Conservation (phyloP, 2,888 invertebrate species). For the Danaus chrysippus region DNA sequence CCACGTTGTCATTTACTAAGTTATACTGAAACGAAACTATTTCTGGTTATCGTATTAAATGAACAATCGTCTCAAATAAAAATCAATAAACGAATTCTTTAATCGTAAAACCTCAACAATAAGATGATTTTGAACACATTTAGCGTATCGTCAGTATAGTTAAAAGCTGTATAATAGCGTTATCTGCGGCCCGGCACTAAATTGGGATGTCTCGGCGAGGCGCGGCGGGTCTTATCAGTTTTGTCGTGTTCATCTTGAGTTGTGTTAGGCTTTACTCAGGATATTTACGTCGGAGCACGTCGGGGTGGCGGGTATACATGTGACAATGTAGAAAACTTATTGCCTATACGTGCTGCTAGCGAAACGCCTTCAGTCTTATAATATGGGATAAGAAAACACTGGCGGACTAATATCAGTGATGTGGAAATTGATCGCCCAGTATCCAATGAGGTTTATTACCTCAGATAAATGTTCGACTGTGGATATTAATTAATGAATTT, state of each 20-base stretch:
- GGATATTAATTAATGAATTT: slow-evolving; percentile 21
- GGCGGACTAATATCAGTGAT: slow-evolving; percentile 22
- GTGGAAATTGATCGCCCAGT: slow-evolving; percentile 22
- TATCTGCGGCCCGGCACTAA: slow-evolving; percentile 75
- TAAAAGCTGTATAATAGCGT: slow-evolving; percentile 79
- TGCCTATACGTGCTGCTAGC: slow-evolving; percentile 42
- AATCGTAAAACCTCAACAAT: slow-evolving; percentile 56
- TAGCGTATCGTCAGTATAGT: slow-evolving; percentile 76
- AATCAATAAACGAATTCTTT: slow-evolving; percentile 44
- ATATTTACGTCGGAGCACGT: slow-evolving; percentile 67
- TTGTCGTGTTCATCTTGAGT: slow-evolving; percentile 78
- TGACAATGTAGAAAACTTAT: slow-evolving; percentile 67
- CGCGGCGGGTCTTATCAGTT: slow-evolving; percentile 72
- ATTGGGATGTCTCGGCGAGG: slow-evolving; percentile 75
- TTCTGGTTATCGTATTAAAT: slow-evolving; percentile 29
- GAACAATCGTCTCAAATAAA: slow-evolving; percentile 30
- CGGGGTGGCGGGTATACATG: slow-evolving; percentile 61
- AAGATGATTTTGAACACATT: slow-evolving; percentile 71
- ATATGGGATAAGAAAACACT: slow-evolving; percentile 33
- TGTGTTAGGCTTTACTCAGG: slow-evolving; percentile 76
- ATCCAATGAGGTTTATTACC: slow-evolving; percentile 24
- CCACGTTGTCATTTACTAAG: too few species aligned
- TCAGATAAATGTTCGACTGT: slow-evolving; percentile 18
- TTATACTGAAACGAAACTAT: not conserved
- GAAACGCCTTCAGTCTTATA: slow-evolving; percentile 40